These are phyloP conservation scores for Xenopus tropicalis DNA, from an alignment of 2,113 vertebrate species.

Conservation along the genomic window UCB_Xtro_10.0 CM004443.2:195519501-195520000, in stretches of 20 bases:
- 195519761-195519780: background rate
- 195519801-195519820: background rate
- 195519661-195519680: background rate
- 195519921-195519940: background rate
- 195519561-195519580: background rate
- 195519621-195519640: slow-evolving; percentile 13
- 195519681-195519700: slow-evolving; percentile 7
- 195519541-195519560: background rate
- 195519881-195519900: background rate
- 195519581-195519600: background rate
- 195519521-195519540: background rate
- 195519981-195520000: too few species aligned
- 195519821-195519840: background rate
- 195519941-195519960: background rate
- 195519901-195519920: background rate
- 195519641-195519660: slow-evolving; percentile 3
- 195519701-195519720: slow-evolving; percentile 11
- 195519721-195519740: background rate
- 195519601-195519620: slow-evolving; percentile 13
- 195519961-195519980: background rate
- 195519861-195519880: background rate
- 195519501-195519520: background rate
- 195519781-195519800: background rate
- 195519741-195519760: background rate
- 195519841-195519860: background rate